These are phyloP conservation scores for Raphicerus campestris DNA, from an alignment of 2,113 vertebrate species.

Conservation along the genomic window DNA sequence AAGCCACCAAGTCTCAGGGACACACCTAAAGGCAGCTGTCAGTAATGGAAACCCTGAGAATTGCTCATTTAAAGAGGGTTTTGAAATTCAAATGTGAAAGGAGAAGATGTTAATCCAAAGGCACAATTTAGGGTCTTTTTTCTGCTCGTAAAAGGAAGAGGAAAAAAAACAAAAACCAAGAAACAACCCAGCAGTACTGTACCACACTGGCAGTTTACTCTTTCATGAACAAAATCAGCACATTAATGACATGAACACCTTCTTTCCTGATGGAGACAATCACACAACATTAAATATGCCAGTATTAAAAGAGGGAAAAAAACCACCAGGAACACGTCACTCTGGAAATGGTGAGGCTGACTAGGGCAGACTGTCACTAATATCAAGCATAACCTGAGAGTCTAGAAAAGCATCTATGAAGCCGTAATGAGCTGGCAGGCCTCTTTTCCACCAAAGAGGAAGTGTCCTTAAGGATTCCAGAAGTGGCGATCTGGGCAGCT, in stretches of 20 bases:
- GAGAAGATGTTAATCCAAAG: slow-evolving; percentile 63
- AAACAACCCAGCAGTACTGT: neutral
- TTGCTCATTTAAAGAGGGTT: slow-evolving; percentile 68
- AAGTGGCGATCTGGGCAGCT: slow-evolving; percentile 63
- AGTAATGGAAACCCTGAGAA: slow-evolving; percentile 68
- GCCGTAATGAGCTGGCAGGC: neutral
- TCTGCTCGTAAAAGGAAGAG: slow-evolving; percentile 63
- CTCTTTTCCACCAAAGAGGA: slow-evolving; percentile 67
- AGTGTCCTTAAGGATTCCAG: slow-evolving; percentile 55
- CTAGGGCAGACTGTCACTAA: slow-evolving; percentile 65
- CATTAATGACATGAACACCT: slow-evolving; percentile 74
- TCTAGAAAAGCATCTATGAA: slow-evolving; percentile 72
- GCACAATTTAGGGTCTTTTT: slow-evolving; percentile 68
- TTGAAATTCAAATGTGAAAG: slow-evolving; percentile 67
- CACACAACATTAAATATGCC: slow-evolving; percentile 50
- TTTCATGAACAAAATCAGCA: slow-evolving; percentile 75
- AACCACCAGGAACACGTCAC: slow-evolving; percentile 58
- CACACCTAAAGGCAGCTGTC: slow-evolving; percentile 70
- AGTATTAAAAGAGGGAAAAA: slow-evolving; percentile 31
- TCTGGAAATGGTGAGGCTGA: slow-evolving; percentile 59
- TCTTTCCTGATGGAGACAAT: slow-evolving; percentile 71
- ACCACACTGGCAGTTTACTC: slow-evolving; percentile 51
- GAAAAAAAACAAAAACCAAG: too few relatives aligned
- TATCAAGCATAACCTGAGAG: slow-evolving; percentile 52
- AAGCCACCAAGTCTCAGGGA: neutral